Conservation (phyloP, 2,888 invertebrate genomes). For the Thymelicus acteon region DNA sequence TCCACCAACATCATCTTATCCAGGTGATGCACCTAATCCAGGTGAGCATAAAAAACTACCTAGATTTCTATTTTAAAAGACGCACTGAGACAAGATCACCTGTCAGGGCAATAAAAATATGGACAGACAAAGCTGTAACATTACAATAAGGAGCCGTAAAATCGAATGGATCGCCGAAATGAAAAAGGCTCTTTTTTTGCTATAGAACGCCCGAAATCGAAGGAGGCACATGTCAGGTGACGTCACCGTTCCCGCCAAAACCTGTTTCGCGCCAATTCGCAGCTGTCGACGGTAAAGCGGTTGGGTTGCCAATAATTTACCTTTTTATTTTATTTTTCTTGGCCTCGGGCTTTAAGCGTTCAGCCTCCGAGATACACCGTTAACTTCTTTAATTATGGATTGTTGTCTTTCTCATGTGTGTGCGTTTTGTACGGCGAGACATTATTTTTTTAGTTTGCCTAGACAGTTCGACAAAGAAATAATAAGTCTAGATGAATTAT, state of each 20-base stretch:
- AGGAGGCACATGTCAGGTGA: conserved; percentile 75
- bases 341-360: conserved; percentile 58
- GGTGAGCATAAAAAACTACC: too few species aligned
- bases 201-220: conserved; percentile 57
- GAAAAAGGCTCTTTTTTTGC: conserved; percentile 68
- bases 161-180: conserved; percentile 59
- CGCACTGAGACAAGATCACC: conserved; percentile 42
- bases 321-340: conserved; percentile 57
- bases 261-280: conserved; percentile 82
- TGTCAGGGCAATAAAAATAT: conserved; percentile 45
- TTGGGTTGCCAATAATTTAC: conserved; percentile 63
- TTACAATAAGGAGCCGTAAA: conserved; percentile 65
- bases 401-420: conserved; percentile 47
- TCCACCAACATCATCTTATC: too few species aligned
- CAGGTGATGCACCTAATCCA: too few species aligned
- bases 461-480: too few species aligned
- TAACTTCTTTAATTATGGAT: conserved; percentile 63
- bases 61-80: conserved; percentile 33
- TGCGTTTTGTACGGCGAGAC: background rate
- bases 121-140: conserved; percentile 43
- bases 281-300: conserved; percentile 76
- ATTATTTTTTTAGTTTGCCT: background rate
- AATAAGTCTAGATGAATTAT: too few species aligned
- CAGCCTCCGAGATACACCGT: conserved; percentile 75
- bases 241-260: conserved; percentile 75